Conservation (phyloP, 2,797 vertebrate species). For the Semotilus atromaculatus region DNA sequence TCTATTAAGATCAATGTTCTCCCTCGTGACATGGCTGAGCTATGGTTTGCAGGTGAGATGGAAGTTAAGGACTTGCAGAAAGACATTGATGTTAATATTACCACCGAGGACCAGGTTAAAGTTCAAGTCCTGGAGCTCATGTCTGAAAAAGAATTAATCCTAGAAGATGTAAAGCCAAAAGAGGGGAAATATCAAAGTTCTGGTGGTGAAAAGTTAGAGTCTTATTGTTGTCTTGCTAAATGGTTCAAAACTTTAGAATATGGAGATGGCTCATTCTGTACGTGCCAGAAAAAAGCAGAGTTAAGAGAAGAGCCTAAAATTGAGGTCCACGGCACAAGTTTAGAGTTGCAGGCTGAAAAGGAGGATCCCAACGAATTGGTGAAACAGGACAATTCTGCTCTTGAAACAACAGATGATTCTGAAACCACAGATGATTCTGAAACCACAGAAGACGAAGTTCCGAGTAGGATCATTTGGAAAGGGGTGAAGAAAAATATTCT, state of each 20-base stretch:
- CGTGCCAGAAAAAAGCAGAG: constrained; percentile 56
- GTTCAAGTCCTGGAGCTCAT: not conserved
- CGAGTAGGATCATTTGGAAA: not conserved
- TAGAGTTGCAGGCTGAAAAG: not conserved
- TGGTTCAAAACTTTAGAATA: constrained; percentile 59
- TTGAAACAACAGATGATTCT: not conserved
- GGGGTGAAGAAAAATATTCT: constrained; percentile 39
- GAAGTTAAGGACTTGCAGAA: not conserved
- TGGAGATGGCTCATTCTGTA: not conserved
- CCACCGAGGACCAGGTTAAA: not conserved
- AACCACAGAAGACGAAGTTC: not conserved
- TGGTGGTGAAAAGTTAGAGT: not conserved
- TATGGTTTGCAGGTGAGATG: constrained; percentile 47
- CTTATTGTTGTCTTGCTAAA: constrained; percentile 68
- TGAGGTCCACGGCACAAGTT: not conserved
- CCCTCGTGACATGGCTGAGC: constrained; percentile 65
- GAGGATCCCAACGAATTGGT: not conserved
- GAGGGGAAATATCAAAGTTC: not conserved
- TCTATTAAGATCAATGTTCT: constrained; percentile 67
- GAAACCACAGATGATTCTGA: not conserved
- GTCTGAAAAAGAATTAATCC: constrained; percentile 1
- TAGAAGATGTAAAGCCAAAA: not conserved
- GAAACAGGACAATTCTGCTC: not conserved
- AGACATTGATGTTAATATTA: not conserved
- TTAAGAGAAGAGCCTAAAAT: not conserved